phyloP scores from a whole-genome alignment of 1,140 invertebrate genomes.

The Portunus trituberculatus region DNA sequence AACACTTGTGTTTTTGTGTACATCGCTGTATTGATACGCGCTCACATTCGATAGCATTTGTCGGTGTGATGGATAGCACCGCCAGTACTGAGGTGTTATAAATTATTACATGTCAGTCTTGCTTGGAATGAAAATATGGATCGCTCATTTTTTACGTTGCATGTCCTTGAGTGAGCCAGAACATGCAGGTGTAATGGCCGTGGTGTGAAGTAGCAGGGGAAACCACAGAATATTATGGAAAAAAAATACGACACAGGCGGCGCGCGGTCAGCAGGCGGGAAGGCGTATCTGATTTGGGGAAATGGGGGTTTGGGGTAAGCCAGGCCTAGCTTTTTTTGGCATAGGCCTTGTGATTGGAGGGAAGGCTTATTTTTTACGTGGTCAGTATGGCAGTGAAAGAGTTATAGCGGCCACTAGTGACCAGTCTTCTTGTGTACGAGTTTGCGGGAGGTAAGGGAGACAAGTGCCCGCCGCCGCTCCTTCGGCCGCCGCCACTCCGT shows the following conservation, averaged over 20 bases:
- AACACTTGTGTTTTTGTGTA: background rate
- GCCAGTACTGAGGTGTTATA: background rate
- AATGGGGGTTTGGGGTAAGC: conserved; percentile 51
- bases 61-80: background rate
- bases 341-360: conserved; percentile 72
- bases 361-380: conserved; percentile 66
- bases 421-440: conserved; percentile 57
- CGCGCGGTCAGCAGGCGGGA: conserved; percentile 1
- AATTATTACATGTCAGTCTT: background rate
- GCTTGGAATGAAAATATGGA: background rate
- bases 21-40: background rate
- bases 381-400: conserved; percentile 66
- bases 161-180: background rate
- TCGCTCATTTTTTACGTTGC: background rate
- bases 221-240: conserved; percentile 38
- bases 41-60: conserved; percentile 2
- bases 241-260: conserved; percentile 42
- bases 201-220: conserved; percentile 61
- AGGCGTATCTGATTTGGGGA: conserved; percentile 72
- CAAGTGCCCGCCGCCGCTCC: conserved; percentile 27
- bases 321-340: conserved; percentile 48
- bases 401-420: conserved; percentile 67
- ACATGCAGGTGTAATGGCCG: background rate
- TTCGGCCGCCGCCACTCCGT: background rate
- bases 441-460: conserved; percentile 51